Conservation (phyloP, 1,140 invertebrate species). For the Helicorthomorpha holstii region DNA sequence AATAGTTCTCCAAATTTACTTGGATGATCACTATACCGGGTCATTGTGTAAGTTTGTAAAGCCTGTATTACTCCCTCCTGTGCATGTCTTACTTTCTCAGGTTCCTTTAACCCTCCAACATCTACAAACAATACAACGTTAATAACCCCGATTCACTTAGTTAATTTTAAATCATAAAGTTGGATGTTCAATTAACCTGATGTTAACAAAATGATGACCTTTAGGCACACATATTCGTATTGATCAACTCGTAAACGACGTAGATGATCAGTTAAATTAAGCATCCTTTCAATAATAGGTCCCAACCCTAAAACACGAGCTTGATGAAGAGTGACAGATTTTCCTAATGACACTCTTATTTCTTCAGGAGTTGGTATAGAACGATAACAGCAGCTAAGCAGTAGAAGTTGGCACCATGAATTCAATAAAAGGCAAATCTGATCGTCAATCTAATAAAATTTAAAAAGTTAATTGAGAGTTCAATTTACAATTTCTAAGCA, state of each 20-base stretch:
- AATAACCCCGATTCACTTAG: slow-evolving; percentile 2
- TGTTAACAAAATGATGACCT: slow-evolving; percentile 75
- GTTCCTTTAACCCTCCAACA: slow-evolving; percentile 75
- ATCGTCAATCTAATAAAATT: slow-evolving; percentile 62
- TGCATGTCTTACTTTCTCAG: slow-evolving; percentile 74
- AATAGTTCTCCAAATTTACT: slow-evolving; percentile 89
- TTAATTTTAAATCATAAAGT: slow-evolving; percentile 1
- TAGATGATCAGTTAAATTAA: slow-evolving; percentile 84
- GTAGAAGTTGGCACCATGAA: slow-evolving; percentile 88
- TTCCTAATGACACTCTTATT: slow-evolving; percentile 45
- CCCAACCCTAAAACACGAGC: slow-evolving; percentile 48
- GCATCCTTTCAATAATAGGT: slow-evolving; percentile 79
- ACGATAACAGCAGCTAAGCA: slow-evolving; percentile 46
- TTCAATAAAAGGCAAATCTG: slow-evolving; percentile 92
- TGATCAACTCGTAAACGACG: slow-evolving; percentile 76
- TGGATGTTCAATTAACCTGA: slow-evolving; percentile 44
- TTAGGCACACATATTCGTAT: slow-evolving; percentile 93
- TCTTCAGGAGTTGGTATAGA: slow-evolving; percentile 18
- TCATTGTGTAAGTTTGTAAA: slow-evolving; percentile 73
- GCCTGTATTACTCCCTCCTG: slow-evolving; percentile 88
- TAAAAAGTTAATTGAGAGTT: background rate
- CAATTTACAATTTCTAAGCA: background rate
- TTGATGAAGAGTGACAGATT: slow-evolving; percentile 55
- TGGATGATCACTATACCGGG: slow-evolving; percentile 77
- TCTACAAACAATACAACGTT: slow-evolving; percentile 43